Percentiles rank a stretch among this genome's conserved stretches.
phyloP scores from a whole-genome alignment of 2,113 vertebrate genomes.

The Chascanopsetta lugubris region DNA sequence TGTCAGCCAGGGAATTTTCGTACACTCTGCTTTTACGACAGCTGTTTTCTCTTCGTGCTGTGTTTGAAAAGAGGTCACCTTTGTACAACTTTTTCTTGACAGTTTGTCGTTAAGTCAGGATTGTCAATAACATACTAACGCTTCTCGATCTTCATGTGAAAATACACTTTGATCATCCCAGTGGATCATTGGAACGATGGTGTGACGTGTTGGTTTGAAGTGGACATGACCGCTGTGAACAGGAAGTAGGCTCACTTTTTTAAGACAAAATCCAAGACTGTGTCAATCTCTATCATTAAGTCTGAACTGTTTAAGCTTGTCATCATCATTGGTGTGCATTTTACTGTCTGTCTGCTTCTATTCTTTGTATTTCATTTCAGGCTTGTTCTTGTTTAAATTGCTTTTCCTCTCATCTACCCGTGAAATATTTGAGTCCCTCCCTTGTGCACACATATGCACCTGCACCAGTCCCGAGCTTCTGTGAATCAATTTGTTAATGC shows the following conservation, averaged over 20 bases:
- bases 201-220: background rate
- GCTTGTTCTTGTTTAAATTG: slow-evolving; percentile 6
- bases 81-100: slow-evolving; percentile 38
- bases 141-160: slow-evolving; percentile 16
- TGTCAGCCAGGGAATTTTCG: slow-evolving; percentile 41
- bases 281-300: background rate
- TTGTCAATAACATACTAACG: slow-evolving; percentile 17
- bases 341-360: background rate
- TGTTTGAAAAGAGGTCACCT: slow-evolving; percentile 46
- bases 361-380: background rate
- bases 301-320: background rate
- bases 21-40: slow-evolving; percentile 49
- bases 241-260: background rate
- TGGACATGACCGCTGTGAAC: background rate
- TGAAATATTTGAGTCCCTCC: background rate
- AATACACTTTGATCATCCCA: slow-evolving; percentile 10
- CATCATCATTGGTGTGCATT: background rate
- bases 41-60: slow-evolving; percentile 34
- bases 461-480: background rate
- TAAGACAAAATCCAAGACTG: background rate
- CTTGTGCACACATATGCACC: background rate
- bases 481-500: background rate
- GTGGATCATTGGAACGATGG: background rate
- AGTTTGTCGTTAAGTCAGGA: slow-evolving; percentile 22
- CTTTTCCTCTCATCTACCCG: background rate